Percentiles rank a stretch among this genome's conserved stretches.
Conservation (phyloP, 92 coral and sea anemone genomes). For the Umimayanthus kanabou region DNA sequence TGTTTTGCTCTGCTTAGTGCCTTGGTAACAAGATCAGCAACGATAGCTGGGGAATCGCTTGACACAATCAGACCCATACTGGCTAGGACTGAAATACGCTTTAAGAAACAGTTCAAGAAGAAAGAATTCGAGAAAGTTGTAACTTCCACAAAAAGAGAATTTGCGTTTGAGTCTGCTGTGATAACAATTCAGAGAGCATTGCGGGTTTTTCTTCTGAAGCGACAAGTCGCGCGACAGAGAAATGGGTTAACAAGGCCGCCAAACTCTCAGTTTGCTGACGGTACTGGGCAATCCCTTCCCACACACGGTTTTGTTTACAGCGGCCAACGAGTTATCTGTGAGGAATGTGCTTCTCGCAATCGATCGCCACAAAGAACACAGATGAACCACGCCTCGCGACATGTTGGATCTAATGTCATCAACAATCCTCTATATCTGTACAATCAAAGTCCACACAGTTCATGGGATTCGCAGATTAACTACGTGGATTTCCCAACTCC, state of each 20-base stretch:
- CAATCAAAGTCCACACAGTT: background rate
- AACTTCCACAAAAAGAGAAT: constrained; percentile 22
- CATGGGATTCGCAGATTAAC: background rate
- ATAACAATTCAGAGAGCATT: constrained; percentile 37
- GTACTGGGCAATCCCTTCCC: too few species aligned
- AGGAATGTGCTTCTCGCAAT: constrained; percentile 9
- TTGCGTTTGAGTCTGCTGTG: constrained; percentile 34
- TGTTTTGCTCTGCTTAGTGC: constrained; percentile 87
- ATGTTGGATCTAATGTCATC: background rate
- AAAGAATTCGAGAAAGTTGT: constrained; percentile 3
- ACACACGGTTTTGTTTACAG: background rate
- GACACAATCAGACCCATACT: constrained; percentile 76
- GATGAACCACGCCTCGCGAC: background rate
- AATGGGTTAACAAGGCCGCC: background rate
- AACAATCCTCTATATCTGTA: background rate
- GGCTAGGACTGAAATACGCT: constrained; percentile 69
- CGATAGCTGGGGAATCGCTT: constrained; percentile 85
- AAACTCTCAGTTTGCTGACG: background rate
- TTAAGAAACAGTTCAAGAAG: constrained; percentile 64
- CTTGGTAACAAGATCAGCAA: constrained; percentile 67
- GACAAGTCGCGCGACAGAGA: background rate
- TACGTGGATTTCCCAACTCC: background rate
- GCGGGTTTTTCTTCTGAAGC: constrained; percentile 19
- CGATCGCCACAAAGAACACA: background rate
- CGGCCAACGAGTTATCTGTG: constrained; percentile 4